Conservation (phyloP, 2,888 invertebrate genomes). For the Heliconius charithonia region DNA sequence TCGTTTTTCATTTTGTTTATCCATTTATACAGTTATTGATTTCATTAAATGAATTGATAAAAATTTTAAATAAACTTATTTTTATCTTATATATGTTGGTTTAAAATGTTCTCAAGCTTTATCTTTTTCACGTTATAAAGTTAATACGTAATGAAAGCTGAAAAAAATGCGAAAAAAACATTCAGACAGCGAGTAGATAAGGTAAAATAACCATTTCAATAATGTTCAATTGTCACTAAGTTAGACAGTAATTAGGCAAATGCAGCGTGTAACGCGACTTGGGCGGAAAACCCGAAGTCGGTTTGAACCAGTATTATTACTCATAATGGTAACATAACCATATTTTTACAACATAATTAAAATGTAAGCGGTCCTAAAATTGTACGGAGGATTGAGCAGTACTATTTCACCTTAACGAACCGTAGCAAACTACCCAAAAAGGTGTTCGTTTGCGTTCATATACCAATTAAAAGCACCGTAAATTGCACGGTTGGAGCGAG, state of each 20-base stretch:
- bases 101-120: background rate
- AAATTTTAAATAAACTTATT: background rate
- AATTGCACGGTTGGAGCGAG: slow-evolving; percentile 48
- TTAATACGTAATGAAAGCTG: background rate
- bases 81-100: background rate
- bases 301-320: slow-evolving; percentile 69
- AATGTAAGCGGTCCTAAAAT: slow-evolving; percentile 81
- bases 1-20: background rate
- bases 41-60: background rate
- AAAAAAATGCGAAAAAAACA: slow-evolving; percentile 45
- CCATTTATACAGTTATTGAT: background rate
- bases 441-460: slow-evolving; percentile 51
- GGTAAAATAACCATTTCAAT: slow-evolving; percentile 69
- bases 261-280: slow-evolving; percentile 76
- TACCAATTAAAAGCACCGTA: slow-evolving; percentile 28
- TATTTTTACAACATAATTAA: slow-evolving; percentile 82
- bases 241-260: slow-evolving; percentile 79
- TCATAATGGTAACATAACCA: slow-evolving; percentile 80
- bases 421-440: slow-evolving; percentile 64
- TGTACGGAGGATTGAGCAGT: slow-evolving; percentile 69
- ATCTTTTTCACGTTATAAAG: background rate
- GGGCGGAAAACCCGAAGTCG: slow-evolving; percentile 46
- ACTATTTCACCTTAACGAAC: slow-evolving; percentile 72
- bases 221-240: slow-evolving; percentile 77
- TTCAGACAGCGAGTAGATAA: slow-evolving; percentile 56